Conservation (phyloP, 2,888 invertebrate genomes). For the Latrodectus elegans region DNA sequence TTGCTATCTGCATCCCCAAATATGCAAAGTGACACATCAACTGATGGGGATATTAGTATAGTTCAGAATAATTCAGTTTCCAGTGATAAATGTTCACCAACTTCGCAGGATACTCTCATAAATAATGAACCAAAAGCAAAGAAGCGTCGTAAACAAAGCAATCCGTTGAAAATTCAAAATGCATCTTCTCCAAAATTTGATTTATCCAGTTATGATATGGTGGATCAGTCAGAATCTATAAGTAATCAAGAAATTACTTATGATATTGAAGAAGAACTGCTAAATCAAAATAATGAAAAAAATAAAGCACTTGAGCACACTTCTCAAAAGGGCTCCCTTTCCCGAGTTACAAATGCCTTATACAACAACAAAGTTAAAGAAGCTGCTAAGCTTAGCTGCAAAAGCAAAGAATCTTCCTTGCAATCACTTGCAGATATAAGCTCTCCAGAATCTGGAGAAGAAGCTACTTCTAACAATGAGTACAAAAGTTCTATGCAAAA, state of each 20-base stretch:
- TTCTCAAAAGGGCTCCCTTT: slow-evolving; percentile 45
- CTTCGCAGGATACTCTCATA: slow-evolving; percentile 3
- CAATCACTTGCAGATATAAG: slow-evolving; percentile 61
- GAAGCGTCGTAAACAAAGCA: slow-evolving; percentile 93
- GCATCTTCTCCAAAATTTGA: slow-evolving; percentile 51
- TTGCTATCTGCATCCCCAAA: slow-evolving; percentile 50
- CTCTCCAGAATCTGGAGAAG: slow-evolving; percentile 57
- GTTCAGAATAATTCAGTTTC: slow-evolving; percentile 26
- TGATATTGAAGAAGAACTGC: slow-evolving; percentile 15
- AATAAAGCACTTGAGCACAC: slow-evolving; percentile 31
- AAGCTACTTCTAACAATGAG: slow-evolving; percentile 33
- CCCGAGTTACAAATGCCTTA: slow-evolving; percentile 63
- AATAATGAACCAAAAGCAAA: slow-evolving; percentile 75
- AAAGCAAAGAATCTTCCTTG: slow-evolving; percentile 48
- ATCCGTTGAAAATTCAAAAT: slow-evolving; percentile 83
- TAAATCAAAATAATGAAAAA: slow-evolving; percentile 34
- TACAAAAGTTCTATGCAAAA: slow-evolving; percentile 61
- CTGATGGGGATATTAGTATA: slow-evolving; percentile 54
- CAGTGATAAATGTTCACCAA: slow-evolving; percentile 14
- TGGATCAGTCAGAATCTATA: slow-evolving; percentile 71
- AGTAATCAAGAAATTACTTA: slow-evolving; percentile 4
- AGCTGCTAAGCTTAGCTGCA: slow-evolving; percentile 49
- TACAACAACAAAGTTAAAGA: slow-evolving; percentile 60
- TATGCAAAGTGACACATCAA: slow-evolving; percentile 64
- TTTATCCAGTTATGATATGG: slow-evolving; percentile 42